phyloP scores from a whole-genome alignment of 2,113 vertebrate species.

The Trichomycterus rosablanca region DNA sequence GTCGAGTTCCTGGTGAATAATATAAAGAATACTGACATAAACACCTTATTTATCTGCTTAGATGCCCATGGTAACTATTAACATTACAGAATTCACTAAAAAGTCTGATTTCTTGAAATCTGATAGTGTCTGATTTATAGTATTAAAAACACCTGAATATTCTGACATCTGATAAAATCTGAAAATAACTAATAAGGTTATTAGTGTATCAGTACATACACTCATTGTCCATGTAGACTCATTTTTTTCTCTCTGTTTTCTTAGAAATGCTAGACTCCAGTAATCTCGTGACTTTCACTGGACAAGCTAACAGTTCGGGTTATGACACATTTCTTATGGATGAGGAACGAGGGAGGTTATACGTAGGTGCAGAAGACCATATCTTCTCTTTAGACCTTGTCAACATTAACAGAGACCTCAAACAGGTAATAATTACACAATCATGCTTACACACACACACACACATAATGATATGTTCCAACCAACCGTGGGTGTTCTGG shows the following conservation, averaged over 20 bases:
- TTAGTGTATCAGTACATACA: too few relatives aligned
- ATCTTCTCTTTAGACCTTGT: constrained; percentile 96
- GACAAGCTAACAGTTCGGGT: constrained; percentile 88
- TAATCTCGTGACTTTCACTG: constrained; percentile 86
- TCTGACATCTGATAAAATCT: too few relatives aligned
- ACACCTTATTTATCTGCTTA: too few relatives aligned
- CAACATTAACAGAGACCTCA: constrained; percentile 89
- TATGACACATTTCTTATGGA: constrained; percentile 94
- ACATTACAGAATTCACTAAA: too few relatives aligned
- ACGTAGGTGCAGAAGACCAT: constrained; percentile 94
- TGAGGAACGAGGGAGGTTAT: constrained; percentile 86
- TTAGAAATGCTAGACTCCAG: constrained; percentile 95
- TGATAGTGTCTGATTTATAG: too few relatives aligned
- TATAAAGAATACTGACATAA: too few relatives aligned
- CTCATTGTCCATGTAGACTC: too few relatives aligned
- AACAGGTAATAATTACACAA: constrained; percentile 72
- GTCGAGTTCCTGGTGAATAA: too few relatives aligned
- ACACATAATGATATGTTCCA: neutral
- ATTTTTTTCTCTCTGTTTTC: constrained; percentile 26
- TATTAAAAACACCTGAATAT: too few relatives aligned
- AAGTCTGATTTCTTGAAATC: too few relatives aligned
- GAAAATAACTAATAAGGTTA: too few relatives aligned
- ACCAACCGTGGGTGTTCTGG: neutral
- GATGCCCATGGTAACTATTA: too few relatives aligned
- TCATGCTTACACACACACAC: neutral